Evolutionary conservation across 2,113 vertebrate genomes (phyloP), one percentile per base, ranked within the genome.

Genomic region (Hippocampus mohnikei): DNA sequence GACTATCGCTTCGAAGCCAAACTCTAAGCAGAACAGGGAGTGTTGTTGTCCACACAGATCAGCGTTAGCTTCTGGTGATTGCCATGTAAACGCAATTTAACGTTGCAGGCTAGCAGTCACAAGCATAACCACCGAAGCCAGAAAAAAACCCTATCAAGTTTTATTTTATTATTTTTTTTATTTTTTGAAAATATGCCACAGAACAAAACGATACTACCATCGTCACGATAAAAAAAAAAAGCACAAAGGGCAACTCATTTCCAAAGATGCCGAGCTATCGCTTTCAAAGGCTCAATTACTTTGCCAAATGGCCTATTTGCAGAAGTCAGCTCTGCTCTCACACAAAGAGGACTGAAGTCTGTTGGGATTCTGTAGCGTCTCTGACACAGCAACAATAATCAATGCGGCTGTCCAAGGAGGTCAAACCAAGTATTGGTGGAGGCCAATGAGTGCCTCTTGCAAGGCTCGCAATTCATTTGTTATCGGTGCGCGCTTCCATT

Each of bases 401-500:
- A 81, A 85, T 88, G 81, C n/a, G 16, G 44, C 62, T 72, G 71
- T 41, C 60, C 48, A 53, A 61, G 65, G 83, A 73, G 80, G 81
- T 88, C 81, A 83, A 75, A 61, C n/a, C 5, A 29, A 7, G 69
- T 53, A 70, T 85, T 84, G 68, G 85, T 42, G 0, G 50, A 74
- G 76, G 77, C 71, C 74, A 75, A 42, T 67, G 33, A 60, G 73
- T 20, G 66, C 18, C 63, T 68, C 61, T 78, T 29, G 27, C 66
- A 71, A 76, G 59, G 80, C 77, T 82, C 61, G 59, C 76, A 79
- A 48, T 81, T 84, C 72, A 76, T 80, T 66, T 71, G 69, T 73
- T 85, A 70, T 73, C 70, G 44, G 42, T 0, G 71, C 58, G 59
- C 41, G 66, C 61, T 66, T 42, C 48, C 71, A 79, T 75, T 70